Percentiles rank a stretch among this genome's conserved stretches.
Evolutionary conservation across 2,888 invertebrate species (phyloP).

Genomic region (Acrobasis suavella): DNA sequence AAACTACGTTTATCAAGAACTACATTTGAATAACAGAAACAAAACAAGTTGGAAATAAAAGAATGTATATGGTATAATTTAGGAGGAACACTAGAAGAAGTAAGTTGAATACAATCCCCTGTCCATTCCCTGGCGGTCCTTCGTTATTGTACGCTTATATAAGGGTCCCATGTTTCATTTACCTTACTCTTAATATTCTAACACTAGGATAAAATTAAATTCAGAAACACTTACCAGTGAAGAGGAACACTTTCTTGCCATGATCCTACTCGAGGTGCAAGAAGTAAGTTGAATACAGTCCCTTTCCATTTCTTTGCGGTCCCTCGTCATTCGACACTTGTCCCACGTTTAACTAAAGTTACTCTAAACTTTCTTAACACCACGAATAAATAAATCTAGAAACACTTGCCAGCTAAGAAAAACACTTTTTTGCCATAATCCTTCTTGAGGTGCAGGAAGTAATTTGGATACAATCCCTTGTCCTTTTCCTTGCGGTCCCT

Average conservation of each 20-base stretch:
- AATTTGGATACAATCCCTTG: constrained; percentile 98
- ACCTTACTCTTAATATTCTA: background rate
- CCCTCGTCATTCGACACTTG: constrained; percentile 98
- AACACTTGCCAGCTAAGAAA: constrained; percentile 83
- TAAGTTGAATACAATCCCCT: no score
- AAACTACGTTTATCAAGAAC: no score
- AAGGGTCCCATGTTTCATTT: constrained; percentile 92
- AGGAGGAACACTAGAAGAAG: constrained; percentile 63
- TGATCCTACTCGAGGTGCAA: constrained; percentile 98
- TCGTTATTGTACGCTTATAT: constrained; percentile 64
- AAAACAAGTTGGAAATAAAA: no score
- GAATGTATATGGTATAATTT: no score
- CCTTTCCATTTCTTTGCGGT: constrained; percentile 99
- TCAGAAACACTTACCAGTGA: constrained; percentile 79
- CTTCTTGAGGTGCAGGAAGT: constrained; percentile 97
- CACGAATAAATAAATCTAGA: background rate
- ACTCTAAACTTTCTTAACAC: constrained; percentile 91
- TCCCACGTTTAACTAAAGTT: constrained; percentile 67
- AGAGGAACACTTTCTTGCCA: constrained; percentile 93
- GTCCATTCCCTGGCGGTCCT: constrained; percentile 52
- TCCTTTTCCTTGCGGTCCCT: constrained; percentile 99
- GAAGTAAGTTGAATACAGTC: constrained; percentile 98
- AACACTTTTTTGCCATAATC: constrained; percentile 98
- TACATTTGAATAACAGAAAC: no score
- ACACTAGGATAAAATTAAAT: no score